Percentiles rank a stretch among this genome's conserved stretches.
These are phyloP conservation scores for Onchidella celtica DNA, from an alignment of 2,888 invertebrate species.

Conservation along the genomic window DNA sequence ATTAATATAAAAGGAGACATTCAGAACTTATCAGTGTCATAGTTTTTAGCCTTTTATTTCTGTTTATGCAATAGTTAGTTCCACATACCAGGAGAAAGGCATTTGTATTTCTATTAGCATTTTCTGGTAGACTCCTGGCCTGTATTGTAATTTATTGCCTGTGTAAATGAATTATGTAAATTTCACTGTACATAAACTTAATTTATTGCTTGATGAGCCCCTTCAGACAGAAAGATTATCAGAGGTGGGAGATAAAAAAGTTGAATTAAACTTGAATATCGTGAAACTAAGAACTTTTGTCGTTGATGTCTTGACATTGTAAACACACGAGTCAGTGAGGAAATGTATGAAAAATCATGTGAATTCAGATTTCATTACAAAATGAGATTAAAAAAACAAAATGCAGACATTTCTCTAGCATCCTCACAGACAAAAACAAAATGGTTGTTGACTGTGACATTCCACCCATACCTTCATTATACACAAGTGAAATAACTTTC, in stretches of 20 bases:
- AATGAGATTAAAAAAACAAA: background rate
- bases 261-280: background rate
- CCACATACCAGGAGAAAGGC: too few species aligned
- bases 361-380: too few species aligned
- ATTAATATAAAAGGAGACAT: too few species aligned
- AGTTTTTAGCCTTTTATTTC: too few species aligned
- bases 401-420: background rate
- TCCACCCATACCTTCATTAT: constrained; percentile 27
- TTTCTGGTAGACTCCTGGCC: too few species aligned
- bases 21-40: too few species aligned
- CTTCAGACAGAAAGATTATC: background rate
- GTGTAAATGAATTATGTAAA: background rate
- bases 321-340: too few species aligned
- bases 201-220: constrained; percentile 8
- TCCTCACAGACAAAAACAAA: background rate
- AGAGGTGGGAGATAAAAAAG: background rate
- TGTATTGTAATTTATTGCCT: background rate
- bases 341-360: too few species aligned
- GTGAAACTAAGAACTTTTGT: too few species aligned
- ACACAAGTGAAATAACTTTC: background rate
- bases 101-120: too few species aligned
- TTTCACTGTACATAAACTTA: constrained; percentile 11
- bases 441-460: constrained; percentile 33
- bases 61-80: too few species aligned
- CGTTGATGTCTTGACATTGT: too few species aligned